Evolutionary conservation across 2,888 invertebrate genomes (phyloP).

Genomic region (Polydrusus pterygomalis): DNA sequence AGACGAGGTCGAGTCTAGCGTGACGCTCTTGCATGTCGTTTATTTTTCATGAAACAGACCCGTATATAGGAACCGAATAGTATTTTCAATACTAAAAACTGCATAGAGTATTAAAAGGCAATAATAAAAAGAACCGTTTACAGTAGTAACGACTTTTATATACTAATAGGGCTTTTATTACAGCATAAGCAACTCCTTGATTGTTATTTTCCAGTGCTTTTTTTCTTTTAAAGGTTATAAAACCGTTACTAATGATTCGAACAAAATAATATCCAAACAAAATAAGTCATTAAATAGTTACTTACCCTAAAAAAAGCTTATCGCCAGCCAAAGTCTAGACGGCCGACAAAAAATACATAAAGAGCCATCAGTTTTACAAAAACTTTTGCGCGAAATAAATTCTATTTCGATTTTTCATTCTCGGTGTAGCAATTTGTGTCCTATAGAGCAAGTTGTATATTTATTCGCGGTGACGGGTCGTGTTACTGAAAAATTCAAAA

Average conservation of each 20-base stretch:
- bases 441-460: not conserved
- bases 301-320: not conserved
- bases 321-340: not conserved
- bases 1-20: too few relatives aligned
- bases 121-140: too few relatives aligned
- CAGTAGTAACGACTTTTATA: too few relatives aligned
- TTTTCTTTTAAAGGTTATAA: too few relatives aligned
- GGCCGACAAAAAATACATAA: not conserved
- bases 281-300: not conserved
- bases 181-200: too few relatives aligned
- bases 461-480: not conserved
- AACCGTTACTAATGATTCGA: not conserved
- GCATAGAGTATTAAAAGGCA: too few relatives aligned
- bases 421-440: not conserved
- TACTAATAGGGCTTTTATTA: too few relatives aligned
- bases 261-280: not conserved
- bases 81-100: too few relatives aligned
- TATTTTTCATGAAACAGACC: too few relatives aligned
- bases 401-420: conserved; percentile 6
- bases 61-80: too few relatives aligned
- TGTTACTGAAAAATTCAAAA: not conserved
- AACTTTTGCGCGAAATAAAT: not conserved
- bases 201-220: not conserved
- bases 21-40: too few relatives aligned
- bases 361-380: not conserved